Conservation (phyloP, 2,888 invertebrate genomes). For the Pollenia labialis region DNA sequence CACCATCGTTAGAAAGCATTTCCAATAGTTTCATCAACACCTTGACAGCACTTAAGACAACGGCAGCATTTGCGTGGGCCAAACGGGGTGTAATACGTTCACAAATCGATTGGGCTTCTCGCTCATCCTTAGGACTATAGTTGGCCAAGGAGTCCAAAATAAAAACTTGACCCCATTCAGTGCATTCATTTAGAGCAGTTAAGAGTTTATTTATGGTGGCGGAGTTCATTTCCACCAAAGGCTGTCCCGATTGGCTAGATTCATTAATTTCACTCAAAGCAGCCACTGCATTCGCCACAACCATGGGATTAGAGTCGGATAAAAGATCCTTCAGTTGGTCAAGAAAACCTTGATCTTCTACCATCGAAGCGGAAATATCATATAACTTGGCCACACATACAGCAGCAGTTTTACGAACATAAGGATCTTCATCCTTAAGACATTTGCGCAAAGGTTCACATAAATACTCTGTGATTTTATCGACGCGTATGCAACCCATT, state of each 20-base stretch:
- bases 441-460: conserved; percentile 99
- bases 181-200: conserved; percentile 99
- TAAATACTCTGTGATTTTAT: conserved; percentile 99
- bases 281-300: conserved; percentile 99
- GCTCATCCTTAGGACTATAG: conserved; percentile 97
- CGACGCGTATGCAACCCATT: conserved; percentile 99
- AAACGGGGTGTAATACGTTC: conserved; percentile 98
- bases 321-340: conserved; percentile 98
- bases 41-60: conserved; percentile 99
- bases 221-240: conserved; percentile 97
- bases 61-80: conserved; percentile 99
- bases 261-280: conserved; percentile 99
- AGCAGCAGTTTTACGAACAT: conserved; percentile 99
- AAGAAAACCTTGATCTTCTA: conserved; percentile 93
- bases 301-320: conserved; percentile 99
- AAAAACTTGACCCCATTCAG: conserved; percentile 99
- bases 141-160: conserved; percentile 98
- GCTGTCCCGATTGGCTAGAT: conserved; percentile 96
- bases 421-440: conserved; percentile 97
- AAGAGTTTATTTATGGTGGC: conserved; percentile 98
- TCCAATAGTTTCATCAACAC: conserved; percentile 99
- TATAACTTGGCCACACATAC: conserved; percentile 99
- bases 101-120: conserved; percentile 99
- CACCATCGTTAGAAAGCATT: conserved; percentile 96
- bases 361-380: conserved; percentile 94